These are phyloP conservation scores for Cataglyphis albicans DNA, from an alignment of 2,888 invertebrate genomes.

Conservation along the genomic window DNA sequence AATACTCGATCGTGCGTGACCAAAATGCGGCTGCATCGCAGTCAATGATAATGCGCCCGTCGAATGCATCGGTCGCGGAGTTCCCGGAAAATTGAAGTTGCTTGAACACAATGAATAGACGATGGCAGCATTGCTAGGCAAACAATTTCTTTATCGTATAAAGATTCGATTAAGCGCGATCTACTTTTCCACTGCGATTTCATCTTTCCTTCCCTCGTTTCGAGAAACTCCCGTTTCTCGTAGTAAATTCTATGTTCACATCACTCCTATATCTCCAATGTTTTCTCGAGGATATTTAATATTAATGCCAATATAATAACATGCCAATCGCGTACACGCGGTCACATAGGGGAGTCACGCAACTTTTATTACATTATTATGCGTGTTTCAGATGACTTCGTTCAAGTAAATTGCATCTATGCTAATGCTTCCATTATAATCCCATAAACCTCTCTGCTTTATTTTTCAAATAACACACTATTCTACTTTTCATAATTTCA, in stretches of 20 bases:
- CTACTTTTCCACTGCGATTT: not conserved
- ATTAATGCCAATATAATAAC: constrained; percentile 9
- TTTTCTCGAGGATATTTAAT: constrained; percentile 5
- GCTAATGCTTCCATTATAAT: constrained; percentile 21
- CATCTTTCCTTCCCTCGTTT: not conserved
- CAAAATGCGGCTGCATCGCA: constrained; percentile 70
- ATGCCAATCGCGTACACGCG: not conserved
- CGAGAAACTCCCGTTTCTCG: not conserved
- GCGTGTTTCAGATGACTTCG: constrained; percentile 4
- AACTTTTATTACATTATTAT: not conserved
- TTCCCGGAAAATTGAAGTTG: constrained; percentile 60
- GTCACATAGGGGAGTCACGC: constrained; percentile 6
- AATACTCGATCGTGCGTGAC: constrained; percentile 79
- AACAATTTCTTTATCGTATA: constrained; percentile 21
- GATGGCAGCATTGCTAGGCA: constrained; percentile 1
- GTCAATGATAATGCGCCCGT: constrained; percentile 65
- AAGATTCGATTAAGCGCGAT: constrained; percentile 3
- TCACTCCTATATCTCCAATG: not conserved
- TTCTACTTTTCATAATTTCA: not conserved
- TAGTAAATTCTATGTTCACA: not conserved
- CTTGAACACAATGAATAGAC: constrained; percentile 35
- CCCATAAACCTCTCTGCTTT: not conserved
- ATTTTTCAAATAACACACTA: not conserved
- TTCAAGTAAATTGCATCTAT: not conserved
- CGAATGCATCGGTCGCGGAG: constrained; percentile 57